Conservation (phyloP, 2,797 vertebrate species). For the Dicrostonyx torquatus region DNA sequence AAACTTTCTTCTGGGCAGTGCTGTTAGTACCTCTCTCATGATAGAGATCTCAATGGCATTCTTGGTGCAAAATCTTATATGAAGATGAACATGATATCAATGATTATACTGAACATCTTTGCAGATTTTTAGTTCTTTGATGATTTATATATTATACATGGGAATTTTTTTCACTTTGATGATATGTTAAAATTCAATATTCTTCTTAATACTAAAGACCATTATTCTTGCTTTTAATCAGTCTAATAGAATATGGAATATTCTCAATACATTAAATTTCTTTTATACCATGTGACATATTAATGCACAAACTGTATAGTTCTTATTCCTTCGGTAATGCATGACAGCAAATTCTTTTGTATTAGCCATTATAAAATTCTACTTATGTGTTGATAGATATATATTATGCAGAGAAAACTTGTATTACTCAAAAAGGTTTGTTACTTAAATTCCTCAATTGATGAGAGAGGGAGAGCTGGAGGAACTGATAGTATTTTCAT, state of each 20-base stretch:
- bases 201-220: not conserved
- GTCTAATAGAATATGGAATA: not conserved
- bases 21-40: not conserved
- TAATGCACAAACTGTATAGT: not conserved
- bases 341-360: slow-evolving; percentile 35
- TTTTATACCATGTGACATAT: not conserved
- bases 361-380: not conserved
- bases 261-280: slow-evolving; percentile 53
- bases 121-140: not conserved
- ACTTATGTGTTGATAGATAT: not conserved
- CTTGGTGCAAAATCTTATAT: not conserved
- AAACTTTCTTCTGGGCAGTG: not conserved
- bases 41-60: not conserved
- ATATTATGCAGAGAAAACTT: not conserved
- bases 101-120: not conserved
- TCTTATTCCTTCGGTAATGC: not conserved
- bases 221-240: slow-evolving; percentile 38
- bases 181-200: not conserved
- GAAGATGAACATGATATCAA: not conserved
- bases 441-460: not conserved
- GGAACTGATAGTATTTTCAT: not conserved
- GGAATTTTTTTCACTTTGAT: not conserved
- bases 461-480: not conserved
- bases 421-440: not conserved
- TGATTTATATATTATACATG: not conserved